Evolutionary conservation across 1,140 invertebrate species (phyloP).

Genomic region (Lepidotrigona ventralis): DNA sequence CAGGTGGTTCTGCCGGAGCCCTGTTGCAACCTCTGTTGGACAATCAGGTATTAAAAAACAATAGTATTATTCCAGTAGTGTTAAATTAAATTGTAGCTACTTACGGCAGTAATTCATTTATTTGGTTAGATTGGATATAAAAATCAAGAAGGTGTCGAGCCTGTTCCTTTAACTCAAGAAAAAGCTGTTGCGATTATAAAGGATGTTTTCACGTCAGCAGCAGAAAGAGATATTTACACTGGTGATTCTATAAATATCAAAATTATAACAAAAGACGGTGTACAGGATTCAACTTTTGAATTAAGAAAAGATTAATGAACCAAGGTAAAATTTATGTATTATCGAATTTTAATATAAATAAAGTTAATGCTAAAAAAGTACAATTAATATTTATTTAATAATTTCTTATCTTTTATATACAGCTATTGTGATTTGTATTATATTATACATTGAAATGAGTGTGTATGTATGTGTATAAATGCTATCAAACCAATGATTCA

Average conservation of each 20-base stretch:
- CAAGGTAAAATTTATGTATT: slow-evolving; percentile 24
- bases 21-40: slow-evolving; percentile 92
- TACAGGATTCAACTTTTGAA: slow-evolving; percentile 85
- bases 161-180: slow-evolving; percentile 85
- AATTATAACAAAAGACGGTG: slow-evolving; percentile 94
- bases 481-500: slow-evolving; percentile 22
- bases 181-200: slow-evolving; percentile 92
- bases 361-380: slow-evolving; percentile 40
- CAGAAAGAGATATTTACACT: slow-evolving; percentile 98
- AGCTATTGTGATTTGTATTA: slow-evolving; percentile 25
- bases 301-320: slow-evolving; percentile 89
- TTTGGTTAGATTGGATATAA: slow-evolving; percentile 90
- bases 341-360: slow-evolving; percentile 39
- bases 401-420: slow-evolving; percentile 38
- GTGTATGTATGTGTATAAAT: slow-evolving; percentile 28
- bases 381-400: slow-evolving; percentile 43
- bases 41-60: slow-evolving; percentile 84
- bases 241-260: slow-evolving; percentile 95
- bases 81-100: slow-evolving; percentile 5
- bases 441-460: slow-evolving; percentile 26
- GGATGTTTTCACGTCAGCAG: slow-evolving; percentile 97
- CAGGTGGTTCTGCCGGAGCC: slow-evolving; percentile 91
- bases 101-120: slow-evolving; percentile 31
- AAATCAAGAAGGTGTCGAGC: slow-evolving; percentile 88
- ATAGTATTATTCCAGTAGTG: not conserved